Evolutionary conservation across 2,888 invertebrate species (phyloP).

Genomic region (Glyphotaelius pellucidus): DNA sequence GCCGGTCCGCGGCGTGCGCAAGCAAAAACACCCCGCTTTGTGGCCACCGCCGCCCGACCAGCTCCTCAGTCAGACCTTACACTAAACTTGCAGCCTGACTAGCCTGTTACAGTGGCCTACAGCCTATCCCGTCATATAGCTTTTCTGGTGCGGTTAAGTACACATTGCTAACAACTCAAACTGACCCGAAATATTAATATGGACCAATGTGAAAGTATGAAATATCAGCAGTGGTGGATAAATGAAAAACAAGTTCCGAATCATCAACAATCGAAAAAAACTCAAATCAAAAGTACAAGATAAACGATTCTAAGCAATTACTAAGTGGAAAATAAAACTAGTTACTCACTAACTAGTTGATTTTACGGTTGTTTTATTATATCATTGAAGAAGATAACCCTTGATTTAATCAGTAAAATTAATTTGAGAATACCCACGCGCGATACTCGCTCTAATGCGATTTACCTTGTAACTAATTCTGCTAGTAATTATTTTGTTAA

Average conservation of each 20-base stretch:
- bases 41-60: slow-evolving; percentile 54
- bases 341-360: no score
- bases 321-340: no score
- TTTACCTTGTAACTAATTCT: no score
- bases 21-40: slow-evolving; percentile 64
- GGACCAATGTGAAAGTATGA: not conserved
- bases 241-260: not conserved
- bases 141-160: not conserved
- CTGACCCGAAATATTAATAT: not conserved
- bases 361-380: no score
- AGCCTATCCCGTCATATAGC: not conserved
- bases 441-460: no score
- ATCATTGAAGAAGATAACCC: no score
- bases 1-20: slow-evolving; percentile 52
- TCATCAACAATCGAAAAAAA: not conserved
- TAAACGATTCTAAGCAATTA: not conserved
- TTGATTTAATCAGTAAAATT: no score
- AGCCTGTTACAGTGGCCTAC: no score
- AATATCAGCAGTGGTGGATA: not conserved
- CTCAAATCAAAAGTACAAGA: not conserved
- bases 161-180: not conserved
- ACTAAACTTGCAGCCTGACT: not conserved
- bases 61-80: not conserved
- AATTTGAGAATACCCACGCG: no score
- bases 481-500: no score